Evolutionary conservation across 2,113 vertebrate species (phyloP).

Genomic region (Thunnus thynnus): DNA sequence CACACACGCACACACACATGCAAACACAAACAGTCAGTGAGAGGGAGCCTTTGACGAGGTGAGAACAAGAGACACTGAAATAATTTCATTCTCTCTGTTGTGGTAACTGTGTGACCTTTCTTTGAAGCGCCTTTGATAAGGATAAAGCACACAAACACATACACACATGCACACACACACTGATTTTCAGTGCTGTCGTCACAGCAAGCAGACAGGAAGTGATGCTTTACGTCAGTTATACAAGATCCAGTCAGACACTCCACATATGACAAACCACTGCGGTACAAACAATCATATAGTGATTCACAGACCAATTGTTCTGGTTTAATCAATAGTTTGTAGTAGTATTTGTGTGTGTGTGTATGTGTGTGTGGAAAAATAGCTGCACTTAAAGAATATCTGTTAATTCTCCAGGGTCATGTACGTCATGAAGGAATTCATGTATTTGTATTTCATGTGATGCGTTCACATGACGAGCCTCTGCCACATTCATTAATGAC

Average conservation of each 20-base stretch:
- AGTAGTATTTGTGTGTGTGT: neutral
- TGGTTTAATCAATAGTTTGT: neutral
- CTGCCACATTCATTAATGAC: too few species aligned
- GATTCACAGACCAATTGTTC: slow-evolving; percentile 20
- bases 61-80: neutral
- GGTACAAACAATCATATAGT: neutral
- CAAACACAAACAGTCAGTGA: slow-evolving; percentile 28
- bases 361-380: neutral
- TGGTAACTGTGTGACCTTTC: slow-evolving; percentile 52
- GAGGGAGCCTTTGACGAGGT: neutral
- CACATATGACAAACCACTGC: slow-evolving; percentile 26
- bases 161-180: neutral
- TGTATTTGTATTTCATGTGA: too few species aligned
- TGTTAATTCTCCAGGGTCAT: neutral
- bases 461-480: too few species aligned
- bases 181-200: slow-evolving; percentile 31
- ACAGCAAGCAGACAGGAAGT: slow-evolving; percentile 61
- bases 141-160: neutral
- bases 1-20: slow-evolving; percentile 17
- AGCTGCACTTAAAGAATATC: neutral
- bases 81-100: slow-evolving; percentile 16
- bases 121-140: slow-evolving; percentile 15
- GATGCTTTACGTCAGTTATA: slow-evolving; percentile 13
- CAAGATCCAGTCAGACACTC: slow-evolving; percentile 6
- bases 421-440: too few species aligned